Evolutionary conservation across 2,888 invertebrate species (phyloP), one percentile per base, ranked within the genome.

Genomic region (Andrena bicolor): DNA sequence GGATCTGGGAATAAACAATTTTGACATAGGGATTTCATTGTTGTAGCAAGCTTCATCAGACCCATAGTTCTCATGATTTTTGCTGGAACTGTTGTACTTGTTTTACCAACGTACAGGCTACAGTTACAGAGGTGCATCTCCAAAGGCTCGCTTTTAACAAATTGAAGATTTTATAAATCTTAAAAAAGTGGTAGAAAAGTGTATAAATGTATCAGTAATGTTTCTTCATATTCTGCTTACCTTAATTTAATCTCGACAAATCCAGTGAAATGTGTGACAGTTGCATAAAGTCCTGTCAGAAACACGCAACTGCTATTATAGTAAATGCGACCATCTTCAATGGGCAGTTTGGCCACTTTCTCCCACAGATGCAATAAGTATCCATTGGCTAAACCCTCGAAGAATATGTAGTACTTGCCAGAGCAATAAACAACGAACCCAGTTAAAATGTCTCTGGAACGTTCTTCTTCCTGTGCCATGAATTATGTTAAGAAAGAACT

Each of bases 231-330:
- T 35, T 20, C 0, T 23, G 4, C 35, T 74, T 72, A 84, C 82
- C 79, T 73, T 10, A 82, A 20, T 28, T 61, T 64, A 30, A 84
- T 32, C n/a, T 49, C 65, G 6, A 82, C 26, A 23, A 84, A 2
- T 58, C 82, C 76, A 1, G 48, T 75, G 23, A 68, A 28, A 2
- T 41, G 4, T 20, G 79, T 16, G 49, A 76, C 76, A 8, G 82
- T 72, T 68, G 61, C 48, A 28, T 82, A 83, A 64, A 84, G 56
- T 16, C 83, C 75, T 30, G 20, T 32, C 7, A 79, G 28, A 41
- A 83, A 83, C n/a, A 83, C 6, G 16, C 56, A 72, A 60, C 30
- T 60, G 26, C 78, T 82, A 16, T 83, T 79, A 26, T 83, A 83
- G 49, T 63, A 79, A 35, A 83, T 65, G 20, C 30, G 56, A 23